Evolutionary conservation across 2,888 invertebrate genomes (phyloP).

Genomic region (Oscheius sp.): DNA sequence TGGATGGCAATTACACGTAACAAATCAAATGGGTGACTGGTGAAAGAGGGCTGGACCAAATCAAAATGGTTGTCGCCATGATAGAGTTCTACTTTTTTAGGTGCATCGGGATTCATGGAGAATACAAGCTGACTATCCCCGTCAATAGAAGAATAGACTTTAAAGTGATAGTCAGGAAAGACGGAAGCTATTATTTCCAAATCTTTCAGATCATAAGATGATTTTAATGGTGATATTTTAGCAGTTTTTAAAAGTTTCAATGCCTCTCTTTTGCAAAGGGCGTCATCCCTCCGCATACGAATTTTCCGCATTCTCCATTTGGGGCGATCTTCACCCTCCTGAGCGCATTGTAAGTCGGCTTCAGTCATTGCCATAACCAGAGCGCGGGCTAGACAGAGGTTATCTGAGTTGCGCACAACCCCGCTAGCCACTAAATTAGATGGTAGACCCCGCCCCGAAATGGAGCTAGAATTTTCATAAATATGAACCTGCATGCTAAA

Average conservation of each 20-base stretch:
- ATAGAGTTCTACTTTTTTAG: background rate
- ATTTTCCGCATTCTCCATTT: background rate
- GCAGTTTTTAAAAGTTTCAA: too few species aligned
- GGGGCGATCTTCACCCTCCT: background rate
- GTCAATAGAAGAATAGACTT: background rate
- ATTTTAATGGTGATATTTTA: background rate
- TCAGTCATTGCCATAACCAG: background rate
- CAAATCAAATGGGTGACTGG: background rate
- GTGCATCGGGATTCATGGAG: background rate
- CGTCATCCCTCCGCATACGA: background rate
- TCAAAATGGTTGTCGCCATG: background rate
- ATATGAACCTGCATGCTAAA: background rate
- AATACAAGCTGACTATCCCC: background rate
- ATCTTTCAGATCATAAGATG: background rate
- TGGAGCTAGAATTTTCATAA: background rate
- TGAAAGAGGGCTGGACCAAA: too few species aligned
- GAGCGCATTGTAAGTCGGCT: background rate
- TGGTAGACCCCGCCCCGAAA: background rate
- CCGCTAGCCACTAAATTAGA: too few species aligned
- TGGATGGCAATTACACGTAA: background rate
- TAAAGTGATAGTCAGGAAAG: background rate
- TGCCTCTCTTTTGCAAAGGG: background rate
- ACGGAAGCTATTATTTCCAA: background rate
- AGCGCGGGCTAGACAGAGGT: background rate
- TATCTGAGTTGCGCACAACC: background rate